Percentiles rank a stretch among this genome's conserved stretches.
Evolutionary conservation across 2,888 invertebrate genomes (phyloP).

Genomic region (Ochropleura leucogaster): DNA sequence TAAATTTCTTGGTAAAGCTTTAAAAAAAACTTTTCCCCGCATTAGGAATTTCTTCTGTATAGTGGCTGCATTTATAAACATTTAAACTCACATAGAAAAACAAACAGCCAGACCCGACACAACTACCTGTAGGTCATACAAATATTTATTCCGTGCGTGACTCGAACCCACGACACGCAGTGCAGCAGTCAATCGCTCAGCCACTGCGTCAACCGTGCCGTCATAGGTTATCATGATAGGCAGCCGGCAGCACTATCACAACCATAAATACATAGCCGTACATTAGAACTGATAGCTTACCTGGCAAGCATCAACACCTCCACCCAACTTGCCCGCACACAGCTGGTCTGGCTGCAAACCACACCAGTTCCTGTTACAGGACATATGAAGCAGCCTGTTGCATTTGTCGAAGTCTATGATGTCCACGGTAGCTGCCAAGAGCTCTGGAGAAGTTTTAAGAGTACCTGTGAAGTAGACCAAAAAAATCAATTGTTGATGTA

Average conservation of each 20-base stretch:
- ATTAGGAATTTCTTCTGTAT: too few species aligned
- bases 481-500: neutral
- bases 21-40: too few species aligned
- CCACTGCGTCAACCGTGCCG: too few species aligned
- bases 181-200: too few species aligned
- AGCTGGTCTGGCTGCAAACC: conserved; percentile 77
- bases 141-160: too few species aligned
- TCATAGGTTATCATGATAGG: too few species aligned
- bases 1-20: too few species aligned
- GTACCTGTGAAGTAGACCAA: conserved; percentile 57
- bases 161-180: too few species aligned
- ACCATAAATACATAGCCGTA: neutral
- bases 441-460: conserved; percentile 70
- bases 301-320: conserved; percentile 82
- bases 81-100: too few species aligned
- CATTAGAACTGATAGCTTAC: conserved; percentile 58
- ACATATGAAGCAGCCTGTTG: conserved; percentile 65
- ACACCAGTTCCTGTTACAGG: conserved; percentile 75
- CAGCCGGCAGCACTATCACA: neutral
- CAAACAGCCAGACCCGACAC: too few species aligned
- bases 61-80: too few species aligned
- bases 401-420: conserved; percentile 74
- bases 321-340: conserved; percentile 80
- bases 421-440: conserved; percentile 76
- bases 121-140: too few species aligned